These are phyloP conservation scores for Vicugna pacos DNA, from an alignment of 2,113 vertebrate species.

Conservation along the genomic window DNA sequence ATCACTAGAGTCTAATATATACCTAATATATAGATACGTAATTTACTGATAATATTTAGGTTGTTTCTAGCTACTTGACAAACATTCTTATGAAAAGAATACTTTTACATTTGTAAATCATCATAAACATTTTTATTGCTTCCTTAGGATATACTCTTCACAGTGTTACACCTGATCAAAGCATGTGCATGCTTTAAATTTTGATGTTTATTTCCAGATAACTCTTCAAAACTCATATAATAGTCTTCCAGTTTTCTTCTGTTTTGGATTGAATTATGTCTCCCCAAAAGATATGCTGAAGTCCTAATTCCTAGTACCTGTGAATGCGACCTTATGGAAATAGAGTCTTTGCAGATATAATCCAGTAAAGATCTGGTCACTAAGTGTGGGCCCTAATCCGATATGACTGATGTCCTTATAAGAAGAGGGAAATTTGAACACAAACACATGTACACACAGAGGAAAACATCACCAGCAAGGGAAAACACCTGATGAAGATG, in stretches of 20 bases:
- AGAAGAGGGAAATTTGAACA: not conserved
- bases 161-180: not conserved
- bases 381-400: not conserved
- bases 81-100: not conserved
- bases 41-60: not conserved
- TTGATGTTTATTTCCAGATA: not conserved
- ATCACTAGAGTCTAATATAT: not conserved
- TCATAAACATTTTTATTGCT: not conserved
- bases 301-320: not conserved
- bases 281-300: not conserved
- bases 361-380: not conserved
- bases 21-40: not conserved
- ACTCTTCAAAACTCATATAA: not conserved
- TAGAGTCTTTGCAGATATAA: not conserved
- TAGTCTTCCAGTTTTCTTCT: not conserved
- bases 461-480: not conserved
- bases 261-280: not conserved
- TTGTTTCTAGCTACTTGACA: not conserved
- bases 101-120: not conserved
- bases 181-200: not conserved
- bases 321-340: not conserved
- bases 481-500: not conserved
- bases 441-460: not conserved
- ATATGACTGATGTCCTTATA: not conserved
- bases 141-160: slow-evolving; percentile 1